A percentile compares a stretch with the other conserved stretches of the same genome.
These are phyloP conservation scores for Distichodus sexfasciatus DNA, from an alignment of 2,797 vertebrate genomes.

Conservation along the genomic window DNA sequence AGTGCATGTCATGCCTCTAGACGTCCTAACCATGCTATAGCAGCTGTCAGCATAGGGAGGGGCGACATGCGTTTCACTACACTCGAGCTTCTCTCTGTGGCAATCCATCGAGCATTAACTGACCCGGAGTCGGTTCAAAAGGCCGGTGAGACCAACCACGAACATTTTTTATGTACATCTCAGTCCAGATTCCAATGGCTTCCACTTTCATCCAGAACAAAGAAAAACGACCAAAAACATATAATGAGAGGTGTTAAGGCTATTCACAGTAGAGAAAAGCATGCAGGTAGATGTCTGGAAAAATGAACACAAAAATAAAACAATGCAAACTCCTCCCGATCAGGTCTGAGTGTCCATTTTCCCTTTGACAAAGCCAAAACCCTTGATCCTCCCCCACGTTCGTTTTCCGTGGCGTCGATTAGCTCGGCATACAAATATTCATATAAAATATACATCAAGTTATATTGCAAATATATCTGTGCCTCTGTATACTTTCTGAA, in stretches of 20 bases:
- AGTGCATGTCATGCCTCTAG: constrained; percentile 48
- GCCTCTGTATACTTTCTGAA: constrained; percentile 61
- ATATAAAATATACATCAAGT: constrained; percentile 69
- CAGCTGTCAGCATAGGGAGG: constrained; percentile 16
- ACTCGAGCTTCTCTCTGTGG: constrained; percentile 40
- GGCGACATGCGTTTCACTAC: constrained; percentile 54
- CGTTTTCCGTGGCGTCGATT: constrained; percentile 2
- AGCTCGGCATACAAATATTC: constrained; percentile 67
- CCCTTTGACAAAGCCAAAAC: neutral
- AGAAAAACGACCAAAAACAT: constrained; percentile 51
- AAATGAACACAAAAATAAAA: constrained; percentile 56
- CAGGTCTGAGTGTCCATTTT: constrained; percentile 40
- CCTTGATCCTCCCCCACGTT: neutral
- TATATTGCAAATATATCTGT: constrained; percentile 70
- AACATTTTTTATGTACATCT: constrained; percentile 45
- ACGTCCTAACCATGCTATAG: constrained; percentile 43
- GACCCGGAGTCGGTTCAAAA: neutral
- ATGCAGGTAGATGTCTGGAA: constrained; percentile 65
- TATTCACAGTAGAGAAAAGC: constrained; percentile 58
- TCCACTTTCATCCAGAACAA: constrained; percentile 14
- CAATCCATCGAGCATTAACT: constrained; percentile 4
- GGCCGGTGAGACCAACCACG: constrained; percentile 16
- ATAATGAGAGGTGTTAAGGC: constrained; percentile 43
- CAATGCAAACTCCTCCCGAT: constrained; percentile 38
- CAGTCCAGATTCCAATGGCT: constrained; percentile 24